Conservation (phyloP, 2,113 vertebrate species). For the Paracanthobrama guichenoti region DNA sequence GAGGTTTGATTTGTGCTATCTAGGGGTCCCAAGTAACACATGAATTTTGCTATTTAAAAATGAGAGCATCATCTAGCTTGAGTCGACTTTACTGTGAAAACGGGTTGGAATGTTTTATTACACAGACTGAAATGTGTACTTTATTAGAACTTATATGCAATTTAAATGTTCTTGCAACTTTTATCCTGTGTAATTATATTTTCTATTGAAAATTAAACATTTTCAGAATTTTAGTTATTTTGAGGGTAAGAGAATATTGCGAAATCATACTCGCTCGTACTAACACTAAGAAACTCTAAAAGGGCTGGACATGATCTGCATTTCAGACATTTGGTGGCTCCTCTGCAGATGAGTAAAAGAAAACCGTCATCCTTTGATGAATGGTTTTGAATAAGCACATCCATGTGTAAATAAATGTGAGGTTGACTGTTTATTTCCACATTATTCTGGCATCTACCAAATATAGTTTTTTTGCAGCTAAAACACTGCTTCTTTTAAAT, state of each 20-base stretch:
- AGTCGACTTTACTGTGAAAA: slow-evolving; percentile 32
- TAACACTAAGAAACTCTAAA: slow-evolving; percentile 7
- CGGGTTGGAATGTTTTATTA: slow-evolving; percentile 31
- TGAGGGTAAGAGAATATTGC: background rate
- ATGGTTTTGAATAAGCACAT: slow-evolving; percentile 8
- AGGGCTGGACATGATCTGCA: background rate
- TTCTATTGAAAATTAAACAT: background rate
- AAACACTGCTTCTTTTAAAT: background rate
- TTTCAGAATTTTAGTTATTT: slow-evolving; percentile 12
- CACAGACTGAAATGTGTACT: slow-evolving; percentile 32
- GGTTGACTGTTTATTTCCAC: background rate
- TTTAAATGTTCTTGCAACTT: background rate
- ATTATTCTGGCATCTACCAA: background rate
- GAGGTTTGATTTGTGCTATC: background rate
- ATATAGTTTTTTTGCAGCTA: slow-evolving; percentile 6
- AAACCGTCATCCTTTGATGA: background rate
- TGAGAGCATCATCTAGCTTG: background rate
- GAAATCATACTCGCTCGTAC: background rate
- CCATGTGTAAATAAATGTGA: slow-evolving; percentile 23
- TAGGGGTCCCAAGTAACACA: background rate
- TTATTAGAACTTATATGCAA: slow-evolving; percentile 37
- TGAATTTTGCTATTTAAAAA: background rate
- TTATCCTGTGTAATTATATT: slow-evolving; percentile 21
- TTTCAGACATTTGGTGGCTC: background rate
- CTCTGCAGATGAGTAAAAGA: background rate